phyloP scores from a whole-genome alignment of 2,797 vertebrate species.

The Myiotriccus ornatus region DNA sequence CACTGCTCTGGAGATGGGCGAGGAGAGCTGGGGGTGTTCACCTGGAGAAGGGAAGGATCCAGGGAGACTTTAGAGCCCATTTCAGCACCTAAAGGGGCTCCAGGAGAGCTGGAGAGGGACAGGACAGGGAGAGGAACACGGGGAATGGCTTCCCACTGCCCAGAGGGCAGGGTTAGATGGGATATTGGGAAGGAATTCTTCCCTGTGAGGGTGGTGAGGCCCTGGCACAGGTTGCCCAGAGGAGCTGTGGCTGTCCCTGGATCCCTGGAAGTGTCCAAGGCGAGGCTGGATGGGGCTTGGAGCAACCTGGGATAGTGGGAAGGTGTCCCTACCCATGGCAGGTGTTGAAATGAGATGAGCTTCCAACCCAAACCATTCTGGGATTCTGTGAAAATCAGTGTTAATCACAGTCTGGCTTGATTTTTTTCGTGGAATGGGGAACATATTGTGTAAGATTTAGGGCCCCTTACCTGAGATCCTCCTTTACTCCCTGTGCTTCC shows the following conservation, averaged over 20 bases:
- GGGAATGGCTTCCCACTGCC: accelerated
- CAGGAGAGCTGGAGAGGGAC: background rate
- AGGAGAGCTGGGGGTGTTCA: background rate
- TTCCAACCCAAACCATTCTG: background rate
- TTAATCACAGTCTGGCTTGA: background rate
- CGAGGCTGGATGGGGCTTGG: background rate
- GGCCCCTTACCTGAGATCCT: background rate
- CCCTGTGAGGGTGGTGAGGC: background rate
- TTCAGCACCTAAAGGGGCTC: accelerated
- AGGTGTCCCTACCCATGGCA: background rate
- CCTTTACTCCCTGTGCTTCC: background rate
- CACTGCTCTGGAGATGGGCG: background rate
- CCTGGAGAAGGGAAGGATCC: background rate
- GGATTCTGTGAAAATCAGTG: background rate
- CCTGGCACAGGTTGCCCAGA: background rate
- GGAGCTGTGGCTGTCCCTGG: too few relatives aligned
- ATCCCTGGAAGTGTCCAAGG: background rate
- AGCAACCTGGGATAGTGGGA: background rate
- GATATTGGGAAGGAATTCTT: background rate
- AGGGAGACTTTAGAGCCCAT: background rate
- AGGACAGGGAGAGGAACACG: background rate
- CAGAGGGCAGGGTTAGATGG: background rate
- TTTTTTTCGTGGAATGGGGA: background rate
- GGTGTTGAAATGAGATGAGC: too few relatives aligned
- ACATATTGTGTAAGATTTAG: background rate